Base-by-base conservation (phyloP, 1,140 invertebrate genomes). In the Scaptomyza montana region DNA sequence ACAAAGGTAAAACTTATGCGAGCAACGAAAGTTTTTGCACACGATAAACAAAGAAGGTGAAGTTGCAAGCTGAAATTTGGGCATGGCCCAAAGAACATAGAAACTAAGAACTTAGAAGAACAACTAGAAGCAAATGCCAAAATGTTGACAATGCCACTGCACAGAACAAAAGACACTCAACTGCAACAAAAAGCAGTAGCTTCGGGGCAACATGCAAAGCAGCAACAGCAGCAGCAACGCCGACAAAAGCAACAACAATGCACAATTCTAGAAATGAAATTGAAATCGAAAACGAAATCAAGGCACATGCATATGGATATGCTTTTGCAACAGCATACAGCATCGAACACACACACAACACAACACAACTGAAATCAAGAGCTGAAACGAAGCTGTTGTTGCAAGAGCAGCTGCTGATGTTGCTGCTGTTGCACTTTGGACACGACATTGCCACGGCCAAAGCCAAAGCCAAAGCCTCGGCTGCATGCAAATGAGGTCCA, bases 261-360 rank as follows among this genome's bases (percentile, higher is more conserved):
- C 77, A 41, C 73, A 85, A 63, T 77, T 73, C 63, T 63, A 85
- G 69, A 86, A 80, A 85, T 80, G 81, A 80, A 87, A 85, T 77
- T 77, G 82, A 86, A 86, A 86, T 86, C 80, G 82, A 87, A 86
- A 86, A 70, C 64, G 78, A 82, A 86, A 82, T 87, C 81, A 87
- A 78, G 60, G 77, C 81, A 87, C 81, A 86, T 87, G 81, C 81
- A 86, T 87, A 87, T 86, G 82, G 75, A 82, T 82, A 70, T 50
- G 39, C 47, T 36, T 36, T 55, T 47, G 21, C 46, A 65, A 47
- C 56, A 46, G 21, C 21, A 19, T 28, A 30, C 54, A 41, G 43
- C 51, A 46, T 61, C 41, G 60, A 59, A 33, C 30, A 33, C 21
- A 25, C 21, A 25, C 21, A 62, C 41, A 25, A 2, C 28, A 46